Percentiles rank a stretch among this genome's conserved stretches.
Evolutionary conservation across 2,113 vertebrate species (phyloP).

Genomic region (Elephas maximus): DNA sequence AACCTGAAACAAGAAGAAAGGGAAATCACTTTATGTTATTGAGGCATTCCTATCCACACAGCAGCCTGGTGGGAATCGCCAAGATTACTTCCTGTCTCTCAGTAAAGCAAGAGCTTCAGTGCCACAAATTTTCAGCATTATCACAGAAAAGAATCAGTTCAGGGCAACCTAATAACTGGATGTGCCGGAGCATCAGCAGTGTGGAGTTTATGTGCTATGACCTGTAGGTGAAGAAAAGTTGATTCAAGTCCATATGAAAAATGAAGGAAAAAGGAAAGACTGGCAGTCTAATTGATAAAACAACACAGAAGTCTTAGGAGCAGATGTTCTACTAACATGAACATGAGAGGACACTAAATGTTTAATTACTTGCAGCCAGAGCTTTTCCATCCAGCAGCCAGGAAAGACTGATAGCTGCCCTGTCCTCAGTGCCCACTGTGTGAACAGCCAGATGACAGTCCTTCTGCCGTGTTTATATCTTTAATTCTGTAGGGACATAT

Average conservation of each 20-base stretch:
- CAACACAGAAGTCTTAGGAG: constrained; percentile 44
- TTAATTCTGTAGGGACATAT: neutral
- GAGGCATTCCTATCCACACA: constrained; percentile 75
- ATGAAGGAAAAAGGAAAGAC: constrained; percentile 49
- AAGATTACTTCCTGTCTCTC: constrained; percentile 78
- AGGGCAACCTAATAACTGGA: constrained; percentile 80
- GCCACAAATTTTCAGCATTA: constrained; percentile 83
- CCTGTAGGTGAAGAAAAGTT: constrained; percentile 71
- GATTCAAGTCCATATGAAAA: constrained; percentile 61
- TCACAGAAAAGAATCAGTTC: constrained; percentile 78
- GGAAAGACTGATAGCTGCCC: neutral
- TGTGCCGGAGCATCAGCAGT: neutral
- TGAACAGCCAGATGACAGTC: neutral
- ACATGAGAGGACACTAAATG: neutral
- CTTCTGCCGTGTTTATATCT: neutral
- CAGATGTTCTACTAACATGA: constrained; percentile 3
- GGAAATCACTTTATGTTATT: constrained; percentile 84
- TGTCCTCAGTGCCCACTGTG: neutral
- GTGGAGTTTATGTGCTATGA: constrained; percentile 70
- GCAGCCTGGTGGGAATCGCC: constrained; percentile 80
- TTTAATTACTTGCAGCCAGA: constrained; percentile 46
- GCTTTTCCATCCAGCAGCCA: neutral
- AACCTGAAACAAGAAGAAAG: constrained; percentile 90
- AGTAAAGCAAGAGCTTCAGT: constrained; percentile 67
- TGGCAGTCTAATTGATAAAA: constrained; percentile 59